Evolutionary conservation across 2,797 vertebrate genomes (phyloP).

Genomic region (Myotis planiceps): DNA sequence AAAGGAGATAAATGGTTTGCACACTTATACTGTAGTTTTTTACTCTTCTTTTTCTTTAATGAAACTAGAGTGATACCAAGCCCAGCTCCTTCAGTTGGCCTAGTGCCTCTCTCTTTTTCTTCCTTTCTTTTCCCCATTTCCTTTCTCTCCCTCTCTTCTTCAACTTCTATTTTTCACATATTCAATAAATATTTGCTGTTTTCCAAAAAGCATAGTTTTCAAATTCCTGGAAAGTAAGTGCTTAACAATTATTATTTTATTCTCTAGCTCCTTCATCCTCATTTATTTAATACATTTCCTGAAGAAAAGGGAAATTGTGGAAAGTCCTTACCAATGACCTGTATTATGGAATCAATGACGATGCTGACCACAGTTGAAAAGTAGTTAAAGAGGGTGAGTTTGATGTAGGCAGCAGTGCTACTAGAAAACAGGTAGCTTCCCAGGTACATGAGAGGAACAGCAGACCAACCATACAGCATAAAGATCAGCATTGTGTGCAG

Average conservation of each 20-base stretch:
- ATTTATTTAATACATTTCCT: neutral
- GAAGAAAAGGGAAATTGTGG: neutral
- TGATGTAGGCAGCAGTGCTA: constrained; percentile 93
- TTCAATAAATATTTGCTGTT: neutral
- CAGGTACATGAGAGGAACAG: constrained; percentile 96
- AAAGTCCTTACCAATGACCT: constrained; percentile 89
- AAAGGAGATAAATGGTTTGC: neutral
- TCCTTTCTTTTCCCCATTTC: neutral
- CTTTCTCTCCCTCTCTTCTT: neutral
- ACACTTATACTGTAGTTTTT: neutral
- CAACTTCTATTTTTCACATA: neutral
- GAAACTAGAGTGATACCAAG: neutral
- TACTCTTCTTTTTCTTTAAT: neutral
- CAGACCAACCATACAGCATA: constrained; percentile 96
- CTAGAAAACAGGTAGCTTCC: constrained; percentile 95
- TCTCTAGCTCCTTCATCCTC: neutral
- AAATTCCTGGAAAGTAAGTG: neutral
- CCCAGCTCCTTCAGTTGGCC: neutral
- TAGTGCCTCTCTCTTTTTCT: neutral
- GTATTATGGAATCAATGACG: constrained; percentile 92
- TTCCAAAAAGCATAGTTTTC: constrained; percentile 8
- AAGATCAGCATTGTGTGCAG: constrained; percentile 94
- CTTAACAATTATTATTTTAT: neutral
- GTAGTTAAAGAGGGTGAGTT: constrained; percentile 96
- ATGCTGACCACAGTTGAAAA: constrained; percentile 94